phyloP scores from a whole-genome alignment of 2,888 invertebrate genomes.

The Venusia cambrica region DNA sequence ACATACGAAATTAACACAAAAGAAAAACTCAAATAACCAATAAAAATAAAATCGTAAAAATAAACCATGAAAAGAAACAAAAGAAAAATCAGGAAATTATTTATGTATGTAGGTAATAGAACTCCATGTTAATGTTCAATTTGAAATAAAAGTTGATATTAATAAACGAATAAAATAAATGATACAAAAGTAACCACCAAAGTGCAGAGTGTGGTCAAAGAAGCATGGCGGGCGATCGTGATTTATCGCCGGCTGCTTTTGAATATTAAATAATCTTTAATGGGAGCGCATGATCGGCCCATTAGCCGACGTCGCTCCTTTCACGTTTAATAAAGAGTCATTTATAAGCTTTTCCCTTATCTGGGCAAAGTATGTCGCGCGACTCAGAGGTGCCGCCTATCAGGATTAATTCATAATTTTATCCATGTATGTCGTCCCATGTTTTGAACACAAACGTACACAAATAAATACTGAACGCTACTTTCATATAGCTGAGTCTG shows the following conservation, averaged over 20 bases:
- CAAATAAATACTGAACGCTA: conserved; percentile 45
- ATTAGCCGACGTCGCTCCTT: conserved; percentile 79
- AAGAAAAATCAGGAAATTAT: too few species aligned
- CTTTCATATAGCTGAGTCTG: conserved; percentile 24
- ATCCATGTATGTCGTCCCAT: conserved; percentile 56
- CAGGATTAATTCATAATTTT: conserved; percentile 78
- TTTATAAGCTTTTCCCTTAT: conserved; percentile 81
- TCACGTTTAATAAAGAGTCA: conserved; percentile 81
- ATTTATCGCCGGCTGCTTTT: conserved; percentile 78
- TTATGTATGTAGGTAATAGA: too few species aligned
- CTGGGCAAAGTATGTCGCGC: conserved; percentile 74
- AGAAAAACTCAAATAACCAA: too few species aligned
- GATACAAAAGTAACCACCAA: conserved; percentile 55
- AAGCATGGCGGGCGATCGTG: conserved; percentile 75
- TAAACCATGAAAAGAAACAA: too few species aligned
- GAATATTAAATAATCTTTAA: conserved; percentile 82
- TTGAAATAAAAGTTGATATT: too few species aligned
- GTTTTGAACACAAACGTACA: conserved; percentile 41
- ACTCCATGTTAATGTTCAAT: too few species aligned
- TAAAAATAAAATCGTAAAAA: too few species aligned
- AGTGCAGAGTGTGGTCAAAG: conserved; percentile 73
- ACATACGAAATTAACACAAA: too few species aligned
- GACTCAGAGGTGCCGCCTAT: conserved; percentile 78
- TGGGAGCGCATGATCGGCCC: conserved; percentile 81
- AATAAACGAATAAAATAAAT: conserved; percentile 41